These are phyloP conservation scores for Trematomus bernacchii DNA, from an alignment of 2,797 vertebrate species.

Conservation along the genomic window DNA sequence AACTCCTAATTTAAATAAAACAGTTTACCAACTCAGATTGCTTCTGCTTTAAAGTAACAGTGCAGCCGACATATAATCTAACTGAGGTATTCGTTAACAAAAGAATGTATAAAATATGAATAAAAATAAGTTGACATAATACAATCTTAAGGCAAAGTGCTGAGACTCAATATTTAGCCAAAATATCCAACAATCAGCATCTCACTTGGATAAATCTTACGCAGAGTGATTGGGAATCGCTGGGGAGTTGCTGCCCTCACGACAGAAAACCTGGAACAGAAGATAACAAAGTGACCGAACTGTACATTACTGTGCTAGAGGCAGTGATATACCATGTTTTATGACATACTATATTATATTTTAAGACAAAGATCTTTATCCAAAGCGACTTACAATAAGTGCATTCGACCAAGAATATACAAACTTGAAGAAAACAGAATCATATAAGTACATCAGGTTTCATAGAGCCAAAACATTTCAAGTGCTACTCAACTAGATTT, in stretches of 20 bases:
- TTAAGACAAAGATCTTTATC: too few species aligned
- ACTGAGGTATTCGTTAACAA: neutral
- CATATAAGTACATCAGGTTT: too few species aligned
- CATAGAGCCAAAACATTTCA: too few species aligned
- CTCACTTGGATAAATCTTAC: neutral
- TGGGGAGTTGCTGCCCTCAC: slow-evolving; percentile 27
- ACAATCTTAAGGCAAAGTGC: neutral
- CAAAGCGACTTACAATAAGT: too few species aligned
- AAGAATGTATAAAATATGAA: neutral
- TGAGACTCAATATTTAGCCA: neutral
- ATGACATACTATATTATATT: too few species aligned
- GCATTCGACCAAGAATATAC: too few species aligned
- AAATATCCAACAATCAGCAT: neutral
- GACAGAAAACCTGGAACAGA: slow-evolving; percentile 53
- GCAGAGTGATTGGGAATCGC: too few species aligned
- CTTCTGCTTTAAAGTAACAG: neutral
- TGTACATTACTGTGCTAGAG: neutral
- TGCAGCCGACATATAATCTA: neutral
- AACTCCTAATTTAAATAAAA: neutral
- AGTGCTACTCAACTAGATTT: too few species aligned
- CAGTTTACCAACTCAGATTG: neutral
- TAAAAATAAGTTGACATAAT: neutral
- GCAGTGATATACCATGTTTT: too few species aligned
- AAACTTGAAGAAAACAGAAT: too few species aligned
- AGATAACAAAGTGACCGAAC: neutral